phyloP scores from a whole-genome alignment of 2,113 vertebrate genomes.

The Probosciger aterrimus region DNA sequence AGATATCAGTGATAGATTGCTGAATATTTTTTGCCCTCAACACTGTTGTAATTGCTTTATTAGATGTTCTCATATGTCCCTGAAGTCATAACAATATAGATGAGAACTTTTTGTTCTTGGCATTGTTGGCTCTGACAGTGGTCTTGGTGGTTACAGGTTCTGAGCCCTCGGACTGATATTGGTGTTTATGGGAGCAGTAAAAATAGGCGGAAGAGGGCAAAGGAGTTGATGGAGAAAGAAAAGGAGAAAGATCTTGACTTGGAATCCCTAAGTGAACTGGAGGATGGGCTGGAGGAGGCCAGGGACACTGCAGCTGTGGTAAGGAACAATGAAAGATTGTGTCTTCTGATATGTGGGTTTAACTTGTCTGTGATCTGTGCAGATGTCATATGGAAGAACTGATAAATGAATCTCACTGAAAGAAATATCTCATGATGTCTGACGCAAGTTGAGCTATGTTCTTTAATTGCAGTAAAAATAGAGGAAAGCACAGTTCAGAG shows the following conservation, averaged over 20 bases:
- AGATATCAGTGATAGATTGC: background rate
- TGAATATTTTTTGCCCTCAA: background rate
- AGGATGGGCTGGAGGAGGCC: constrained; percentile 86
- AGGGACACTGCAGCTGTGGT: constrained; percentile 89
- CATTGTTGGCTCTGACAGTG: background rate
- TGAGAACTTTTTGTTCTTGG: background rate
- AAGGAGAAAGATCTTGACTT: constrained; percentile 89
- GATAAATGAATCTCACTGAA: background rate
- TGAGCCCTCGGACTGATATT: constrained; percentile 93
- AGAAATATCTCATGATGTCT: background rate
- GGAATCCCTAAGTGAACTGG: constrained; percentile 89
- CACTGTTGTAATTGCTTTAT: background rate
- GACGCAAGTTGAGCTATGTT: background rate
- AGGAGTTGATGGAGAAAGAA: constrained; percentile 92
- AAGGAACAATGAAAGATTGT: constrained; percentile 34
- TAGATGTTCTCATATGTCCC: background rate
- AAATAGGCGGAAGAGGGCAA: constrained; percentile 89
- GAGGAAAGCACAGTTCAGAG: background rate
- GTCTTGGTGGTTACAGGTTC: constrained; percentile 76
- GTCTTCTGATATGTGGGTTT: background rate
- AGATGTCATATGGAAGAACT: background rate
- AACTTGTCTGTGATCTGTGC: background rate
- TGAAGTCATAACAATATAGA: background rate
- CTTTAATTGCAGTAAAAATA: background rate
- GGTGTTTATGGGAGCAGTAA: constrained; percentile 95